Percentiles rank a stretch among this genome's conserved stretches.
Evolutionary conservation across 1,140 invertebrate species (phyloP).

Genomic region (Drosophila yakuba): DNA sequence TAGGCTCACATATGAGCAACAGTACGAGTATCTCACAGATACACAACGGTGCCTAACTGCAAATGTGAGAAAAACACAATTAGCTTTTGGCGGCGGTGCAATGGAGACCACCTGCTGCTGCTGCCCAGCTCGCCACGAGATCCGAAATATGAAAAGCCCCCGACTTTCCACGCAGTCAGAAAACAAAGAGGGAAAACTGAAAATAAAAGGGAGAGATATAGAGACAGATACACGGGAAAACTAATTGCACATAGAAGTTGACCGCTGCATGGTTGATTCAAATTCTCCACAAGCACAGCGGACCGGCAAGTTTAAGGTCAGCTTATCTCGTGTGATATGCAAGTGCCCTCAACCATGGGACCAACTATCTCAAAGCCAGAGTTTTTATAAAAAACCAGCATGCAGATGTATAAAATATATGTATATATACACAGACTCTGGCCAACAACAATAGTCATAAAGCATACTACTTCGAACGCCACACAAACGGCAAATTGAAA

Average conservation of each 20-base stretch:
- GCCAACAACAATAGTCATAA: constrained; percentile 48
- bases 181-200: neutral
- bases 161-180: constrained; percentile 65
- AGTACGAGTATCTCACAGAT: constrained; percentile 66
- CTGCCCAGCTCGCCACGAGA: constrained; percentile 53
- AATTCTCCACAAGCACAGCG: constrained; percentile 72
- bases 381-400: constrained; percentile 59
- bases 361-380: constrained; percentile 16
- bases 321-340: constrained; percentile 66
- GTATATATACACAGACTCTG: constrained; percentile 27
- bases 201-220: constrained; percentile 26
- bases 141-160: constrained; percentile 41
- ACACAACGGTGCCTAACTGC: constrained; percentile 63
- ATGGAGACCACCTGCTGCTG: constrained; percentile 73
- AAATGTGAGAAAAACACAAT: constrained; percentile 83
- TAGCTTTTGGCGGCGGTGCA: constrained; percentile 75
- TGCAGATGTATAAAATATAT: constrained; percentile 51
- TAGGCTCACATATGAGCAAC: constrained; percentile 67
- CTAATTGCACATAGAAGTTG: constrained; percentile 78
- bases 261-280: constrained; percentile 72
- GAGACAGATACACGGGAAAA: constrained; percentile 50
- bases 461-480: constrained; percentile 19
- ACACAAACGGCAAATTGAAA: constrained; percentile 74
- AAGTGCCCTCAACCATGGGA: constrained; percentile 48
- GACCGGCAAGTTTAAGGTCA: constrained; percentile 77